These are phyloP conservation scores for Pseudopleuronectes americanus DNA, from an alignment of 2,797 vertebrate genomes.

Conservation along the genomic window DNA sequence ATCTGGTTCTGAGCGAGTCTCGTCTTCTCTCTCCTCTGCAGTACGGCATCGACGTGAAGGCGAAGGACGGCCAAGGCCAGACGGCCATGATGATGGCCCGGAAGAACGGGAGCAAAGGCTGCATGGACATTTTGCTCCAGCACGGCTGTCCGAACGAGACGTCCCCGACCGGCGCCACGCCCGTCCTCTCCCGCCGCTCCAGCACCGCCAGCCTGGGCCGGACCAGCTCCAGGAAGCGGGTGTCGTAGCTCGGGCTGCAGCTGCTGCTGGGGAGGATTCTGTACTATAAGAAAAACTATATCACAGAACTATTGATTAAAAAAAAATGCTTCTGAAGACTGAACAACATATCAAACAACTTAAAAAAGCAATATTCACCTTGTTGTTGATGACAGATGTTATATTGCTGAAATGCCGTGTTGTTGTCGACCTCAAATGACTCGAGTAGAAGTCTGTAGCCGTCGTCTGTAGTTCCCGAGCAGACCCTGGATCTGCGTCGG, in stretches of 20 bases:
- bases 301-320: constrained; percentile 27
- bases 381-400: constrained; percentile 56
- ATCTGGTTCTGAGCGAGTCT: neutral
- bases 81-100: constrained; percentile 89
- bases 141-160: constrained; percentile 91
- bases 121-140: constrained; percentile 90
- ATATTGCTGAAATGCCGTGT: constrained; percentile 72
- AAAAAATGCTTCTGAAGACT: constrained; percentile 63
- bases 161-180: constrained; percentile 85
- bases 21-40: constrained; percentile 48
- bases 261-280: neutral
- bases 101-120: constrained; percentile 89
- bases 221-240: constrained; percentile 85
- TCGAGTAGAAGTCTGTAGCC: constrained; percentile 60
- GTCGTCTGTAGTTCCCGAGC: constrained; percentile 54
- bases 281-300: constrained; percentile 35
- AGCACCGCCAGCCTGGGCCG: constrained; percentile 91
- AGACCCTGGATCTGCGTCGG: constrained; percentile 36
- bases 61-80: constrained; percentile 87
- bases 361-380: constrained; percentile 84
- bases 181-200: constrained; percentile 88
- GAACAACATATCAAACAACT: constrained; percentile 79
- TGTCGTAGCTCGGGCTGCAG: constrained; percentile 69
- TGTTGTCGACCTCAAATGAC: constrained; percentile 55
- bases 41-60: constrained; percentile 92